These are phyloP conservation scores for Patella caerulea DNA, from an alignment of 2,888 invertebrate genomes.

Conservation along the genomic window DNA sequence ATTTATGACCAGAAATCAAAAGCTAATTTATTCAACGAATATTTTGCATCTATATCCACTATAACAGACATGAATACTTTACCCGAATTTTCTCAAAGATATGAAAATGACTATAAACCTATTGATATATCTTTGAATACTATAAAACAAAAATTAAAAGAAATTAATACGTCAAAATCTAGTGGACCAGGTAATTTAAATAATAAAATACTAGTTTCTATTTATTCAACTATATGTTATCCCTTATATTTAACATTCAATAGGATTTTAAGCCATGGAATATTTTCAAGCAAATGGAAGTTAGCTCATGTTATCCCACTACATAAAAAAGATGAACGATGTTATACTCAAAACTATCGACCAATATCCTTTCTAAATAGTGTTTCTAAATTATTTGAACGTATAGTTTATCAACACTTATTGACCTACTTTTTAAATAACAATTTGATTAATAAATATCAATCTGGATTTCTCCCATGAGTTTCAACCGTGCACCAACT, in stretches of 20 bases:
- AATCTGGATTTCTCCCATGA: slow-evolving; percentile 40
- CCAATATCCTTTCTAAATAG: slow-evolving; percentile 37
- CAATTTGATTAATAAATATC: slow-evolving; percentile 35
- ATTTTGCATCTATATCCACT: neutral
- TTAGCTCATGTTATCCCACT: slow-evolving; percentile 35
- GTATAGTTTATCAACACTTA: slow-evolving; percentile 34
- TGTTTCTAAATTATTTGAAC: slow-evolving; percentile 39
- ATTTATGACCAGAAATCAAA: neutral
- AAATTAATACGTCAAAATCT: slow-evolving; percentile 1
- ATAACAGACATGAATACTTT: neutral
- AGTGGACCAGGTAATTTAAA: neutral
- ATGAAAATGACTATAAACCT: too few species aligned
- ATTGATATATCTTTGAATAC: too few species aligned
- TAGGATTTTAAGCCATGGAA: neutral
- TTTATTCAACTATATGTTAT: too few species aligned
- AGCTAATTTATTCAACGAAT: neutral
- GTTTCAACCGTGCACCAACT: slow-evolving; percentile 42
- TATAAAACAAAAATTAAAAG: neutral
- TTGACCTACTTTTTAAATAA: slow-evolving; percentile 27
- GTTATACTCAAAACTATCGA: slow-evolving; percentile 36
- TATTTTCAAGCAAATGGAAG: slow-evolving; percentile 37
- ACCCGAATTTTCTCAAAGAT: neutral
- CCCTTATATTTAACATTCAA: too few species aligned
- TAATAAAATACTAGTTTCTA: neutral
- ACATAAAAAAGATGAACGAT: slow-evolving; percentile 38